Percentiles rank a stretch among this genome's conserved stretches.
Evolutionary conservation across 2,888 invertebrate species (phyloP).

Genomic region (Yponomeuta malinellus): DNA sequence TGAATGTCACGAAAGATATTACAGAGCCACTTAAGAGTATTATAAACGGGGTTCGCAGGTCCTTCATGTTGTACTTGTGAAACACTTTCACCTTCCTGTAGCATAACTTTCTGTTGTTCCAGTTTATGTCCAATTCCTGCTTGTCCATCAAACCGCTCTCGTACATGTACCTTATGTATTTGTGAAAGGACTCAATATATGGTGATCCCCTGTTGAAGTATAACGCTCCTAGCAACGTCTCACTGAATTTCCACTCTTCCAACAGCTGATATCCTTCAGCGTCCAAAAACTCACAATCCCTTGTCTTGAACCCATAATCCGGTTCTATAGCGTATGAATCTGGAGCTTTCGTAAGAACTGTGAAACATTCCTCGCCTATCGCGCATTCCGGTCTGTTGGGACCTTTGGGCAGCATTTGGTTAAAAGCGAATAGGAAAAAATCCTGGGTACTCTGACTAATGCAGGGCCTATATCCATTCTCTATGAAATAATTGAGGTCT

Average conservation of each 20-base stretch:
- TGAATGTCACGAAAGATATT: background rate
- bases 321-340: slow-evolving; percentile 9
- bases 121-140: background rate
- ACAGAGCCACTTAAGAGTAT: background rate
- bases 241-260: slow-evolving; percentile 5
- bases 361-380: background rate
- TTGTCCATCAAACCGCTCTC: background rate
- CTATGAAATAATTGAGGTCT: background rate
- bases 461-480: slow-evolving; percentile 1
- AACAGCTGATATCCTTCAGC: background rate
- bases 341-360: background rate
- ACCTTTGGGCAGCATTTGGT: slow-evolving; percentile 3
- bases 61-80: slow-evolving; percentile 10
- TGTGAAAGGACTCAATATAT: slow-evolving; percentile 15
- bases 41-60: background rate
- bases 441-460: slow-evolving; percentile 2
- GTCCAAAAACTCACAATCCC: slow-evolving; percentile 3
- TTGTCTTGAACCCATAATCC: slow-evolving; percentile 5
- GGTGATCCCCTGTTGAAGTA: slow-evolving; percentile 20
- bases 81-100: background rate
- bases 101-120: background rate
- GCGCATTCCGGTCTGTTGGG: background rate
- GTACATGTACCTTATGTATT: background rate
- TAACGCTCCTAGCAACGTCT: background rate
- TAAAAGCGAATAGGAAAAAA: slow-evolving; percentile 8